These are phyloP conservation scores for Rhopalosiphum padi DNA, from an alignment of 1,140 invertebrate genomes.

Conservation along the genomic window DNA sequence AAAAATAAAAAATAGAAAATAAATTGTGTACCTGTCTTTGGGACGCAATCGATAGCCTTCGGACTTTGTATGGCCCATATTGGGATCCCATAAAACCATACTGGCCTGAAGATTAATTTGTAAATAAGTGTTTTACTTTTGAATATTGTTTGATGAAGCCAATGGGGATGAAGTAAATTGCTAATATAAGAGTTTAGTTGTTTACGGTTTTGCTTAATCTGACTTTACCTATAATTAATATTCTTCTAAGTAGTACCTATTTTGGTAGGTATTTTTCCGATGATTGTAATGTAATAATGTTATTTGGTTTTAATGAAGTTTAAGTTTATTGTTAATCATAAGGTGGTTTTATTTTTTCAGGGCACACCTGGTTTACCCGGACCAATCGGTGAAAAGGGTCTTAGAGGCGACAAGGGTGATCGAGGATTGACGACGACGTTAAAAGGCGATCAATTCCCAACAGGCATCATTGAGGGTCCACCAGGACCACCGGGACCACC, in stretches of 20 bases:
- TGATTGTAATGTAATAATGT: neutral
- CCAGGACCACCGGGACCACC: constrained; percentile 89
- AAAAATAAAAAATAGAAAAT: too few relatives aligned
- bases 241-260: neutral
- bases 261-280: neutral
- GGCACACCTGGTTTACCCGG: constrained; percentile 67
- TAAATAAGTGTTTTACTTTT: neutral
- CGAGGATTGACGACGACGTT: constrained; percentile 87
- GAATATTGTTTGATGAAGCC: neutral
- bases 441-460: constrained; percentile 83
- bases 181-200: neutral
- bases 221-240: neutral
- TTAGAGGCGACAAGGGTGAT: constrained; percentile 89
- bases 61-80: too few relatives aligned
- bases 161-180: neutral
- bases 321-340: neutral
- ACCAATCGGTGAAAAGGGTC: constrained; percentile 72
- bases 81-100: too few relatives aligned
- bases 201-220: neutral
- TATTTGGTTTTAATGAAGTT: neutral
- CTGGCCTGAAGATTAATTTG: too few relatives aligned
- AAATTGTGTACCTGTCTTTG: too few relatives aligned
- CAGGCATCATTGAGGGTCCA: constrained; percentile 91
- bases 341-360: neutral
- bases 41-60: too few relatives aligned